Evolutionary conservation across 2,113 vertebrate genomes (phyloP).

Genomic region (Antennarius striatus): DNA sequence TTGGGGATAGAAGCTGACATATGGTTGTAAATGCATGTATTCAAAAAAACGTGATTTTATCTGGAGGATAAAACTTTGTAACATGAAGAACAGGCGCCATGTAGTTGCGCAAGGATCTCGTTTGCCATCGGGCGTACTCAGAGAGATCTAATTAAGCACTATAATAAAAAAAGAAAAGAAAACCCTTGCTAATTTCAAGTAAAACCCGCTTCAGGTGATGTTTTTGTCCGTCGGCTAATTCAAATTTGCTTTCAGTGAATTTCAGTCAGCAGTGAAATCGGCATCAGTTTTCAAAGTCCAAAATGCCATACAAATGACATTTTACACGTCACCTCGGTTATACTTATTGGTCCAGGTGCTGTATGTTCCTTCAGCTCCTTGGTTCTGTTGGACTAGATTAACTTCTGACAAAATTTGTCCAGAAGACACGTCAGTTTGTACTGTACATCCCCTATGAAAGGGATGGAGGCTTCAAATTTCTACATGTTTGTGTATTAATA

Average conservation of each 20-base stretch:
- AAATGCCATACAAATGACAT: background rate
- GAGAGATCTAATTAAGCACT: background rate
- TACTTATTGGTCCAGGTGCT: background rate
- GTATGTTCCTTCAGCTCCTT: too few relatives aligned
- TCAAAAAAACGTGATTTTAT: too few relatives aligned
- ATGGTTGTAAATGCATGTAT: background rate
- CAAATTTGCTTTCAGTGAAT: background rate
- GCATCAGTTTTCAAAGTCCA: background rate
- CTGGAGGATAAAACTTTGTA: too few relatives aligned
- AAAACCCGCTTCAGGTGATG: too few relatives aligned
- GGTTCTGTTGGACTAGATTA: background rate
- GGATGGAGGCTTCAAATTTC: too few relatives aligned
- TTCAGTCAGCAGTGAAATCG: background rate
- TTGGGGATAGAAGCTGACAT: background rate
- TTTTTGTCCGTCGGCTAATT: background rate
- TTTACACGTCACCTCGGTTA: background rate
- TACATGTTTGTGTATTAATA: too few relatives aligned
- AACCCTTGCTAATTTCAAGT: too few relatives aligned
- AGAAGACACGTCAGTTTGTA: too few relatives aligned
- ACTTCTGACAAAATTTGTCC: too few relatives aligned
- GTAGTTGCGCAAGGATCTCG: background rate
- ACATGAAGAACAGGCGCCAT: background rate
- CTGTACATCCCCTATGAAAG: too few relatives aligned
- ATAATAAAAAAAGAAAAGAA: too few relatives aligned
- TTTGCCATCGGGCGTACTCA: background rate